These are phyloP conservation scores for Pocillopora meandrina DNA, from an alignment of 92 coral and sea anemone genomes.

Conservation along the genomic window DNA sequence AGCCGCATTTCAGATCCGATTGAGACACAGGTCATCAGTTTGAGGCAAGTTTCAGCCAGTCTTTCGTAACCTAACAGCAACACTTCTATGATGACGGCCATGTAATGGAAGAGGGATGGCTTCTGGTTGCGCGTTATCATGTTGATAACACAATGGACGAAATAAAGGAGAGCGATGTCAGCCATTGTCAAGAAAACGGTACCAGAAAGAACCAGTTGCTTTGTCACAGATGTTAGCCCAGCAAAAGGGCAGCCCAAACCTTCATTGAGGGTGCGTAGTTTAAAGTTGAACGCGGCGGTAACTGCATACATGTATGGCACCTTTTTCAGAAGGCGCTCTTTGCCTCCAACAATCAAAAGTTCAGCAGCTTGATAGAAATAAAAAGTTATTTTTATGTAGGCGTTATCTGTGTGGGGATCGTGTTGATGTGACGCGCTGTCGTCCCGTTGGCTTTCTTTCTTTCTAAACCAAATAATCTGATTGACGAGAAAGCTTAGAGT, in stretches of 20 bases:
- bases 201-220: slow-evolving; percentile 56
- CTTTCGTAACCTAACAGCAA: slow-evolving; percentile 62
- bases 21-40: slow-evolving; percentile 46
- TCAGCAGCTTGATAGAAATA: slow-evolving; percentile 84
- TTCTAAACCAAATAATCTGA: not conserved
- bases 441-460: not conserved
- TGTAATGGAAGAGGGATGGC: slow-evolving; percentile 40
- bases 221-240: slow-evolving; percentile 80
- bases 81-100: slow-evolving; percentile 55
- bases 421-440: not conserved
- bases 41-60: slow-evolving; percentile 50
- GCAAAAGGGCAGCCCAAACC: slow-evolving; percentile 72
- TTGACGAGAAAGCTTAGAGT: not conserved
- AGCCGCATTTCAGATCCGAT: slow-evolving; percentile 32
- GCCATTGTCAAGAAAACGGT: slow-evolving; percentile 54
- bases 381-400: slow-evolving; percentile 30
- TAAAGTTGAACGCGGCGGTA: slow-evolving; percentile 70
- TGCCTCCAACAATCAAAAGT: slow-evolving; percentile 55
- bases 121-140: slow-evolving; percentile 3
- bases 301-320: slow-evolving; percentile 46
- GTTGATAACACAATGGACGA: slow-evolving; percentile 18
- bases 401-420: not conserved
- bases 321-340: slow-evolving; percentile 18
- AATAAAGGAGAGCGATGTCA: slow-evolving; percentile 2
- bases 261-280: slow-evolving; percentile 33